Base-by-base conservation (phyloP, 2,888 invertebrate species). In the Branchellion lobata region DNA sequence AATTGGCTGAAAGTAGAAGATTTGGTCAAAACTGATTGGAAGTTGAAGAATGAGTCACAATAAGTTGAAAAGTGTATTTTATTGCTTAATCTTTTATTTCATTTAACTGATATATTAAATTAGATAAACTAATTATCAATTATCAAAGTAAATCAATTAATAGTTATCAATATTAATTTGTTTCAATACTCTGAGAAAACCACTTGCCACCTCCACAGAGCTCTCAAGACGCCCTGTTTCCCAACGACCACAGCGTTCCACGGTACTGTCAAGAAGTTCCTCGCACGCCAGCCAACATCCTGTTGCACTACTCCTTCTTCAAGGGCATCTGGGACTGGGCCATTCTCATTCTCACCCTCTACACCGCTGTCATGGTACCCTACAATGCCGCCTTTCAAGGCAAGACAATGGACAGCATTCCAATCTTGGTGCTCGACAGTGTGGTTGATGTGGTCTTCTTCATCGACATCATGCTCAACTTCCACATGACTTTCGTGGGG, bases 331-430 rank as follows among this genome's bases (percentile, higher is more conserved):
- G 97, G 96, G 97, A 98, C 91, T 99, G 99, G 99, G 94, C 98
- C 89, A 99, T 99, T 89, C 92, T 99, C 85, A 95, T 96, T 90
- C 92, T 99, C 88, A 99, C 99, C 86, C 99, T 99, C 91, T 99
- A 99, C 91, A 99, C 99, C 85, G 98, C 96, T 87, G 94, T 96
- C 89, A 90, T 91, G 95, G 97, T 98, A 87, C 99, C 99, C 84
- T 99, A 96, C 91, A 99, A 99, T 90, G 97, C 98, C 87, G 97
- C 99, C 88, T 99, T 99, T 91, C 96, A 97, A 91, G 97, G 96
- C 31, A 21, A 8, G 71, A 33, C 40, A 5, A 40, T 40, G 40
- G 87, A 88, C 81, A 86, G 86, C 82, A 87, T 89, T 76, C 88
- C 88, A 1, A 81, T 88, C 2, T 83, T 88, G 8, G 88, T 88